Evolutionary conservation across 1,140 invertebrate genomes (phyloP).

Genomic region (Aleiodes sp.): DNA sequence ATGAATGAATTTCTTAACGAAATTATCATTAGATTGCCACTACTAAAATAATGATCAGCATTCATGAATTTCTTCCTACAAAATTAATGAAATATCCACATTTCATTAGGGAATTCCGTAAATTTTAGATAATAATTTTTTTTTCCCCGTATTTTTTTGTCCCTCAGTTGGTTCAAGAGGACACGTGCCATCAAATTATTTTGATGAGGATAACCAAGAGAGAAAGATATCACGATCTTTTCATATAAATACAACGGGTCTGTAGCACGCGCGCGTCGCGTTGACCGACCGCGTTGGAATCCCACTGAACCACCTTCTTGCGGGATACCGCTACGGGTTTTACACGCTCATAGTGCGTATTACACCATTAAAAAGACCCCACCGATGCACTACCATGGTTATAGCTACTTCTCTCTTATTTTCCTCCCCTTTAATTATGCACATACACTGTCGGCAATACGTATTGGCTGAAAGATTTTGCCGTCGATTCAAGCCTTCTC

Average conservation of each 20-base stretch:
- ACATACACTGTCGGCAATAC: constrained; percentile 11
- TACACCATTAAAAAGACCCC: constrained; percentile 24
- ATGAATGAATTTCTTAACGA: too few relatives aligned
- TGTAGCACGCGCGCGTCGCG: constrained; percentile 24
- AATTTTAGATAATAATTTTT: too few relatives aligned
- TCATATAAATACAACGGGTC: constrained; percentile 3
- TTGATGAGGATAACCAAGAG: neutral
- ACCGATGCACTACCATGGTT: constrained; percentile 19
- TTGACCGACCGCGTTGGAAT: constrained; percentile 34
- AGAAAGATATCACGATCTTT: constrained; percentile 24
- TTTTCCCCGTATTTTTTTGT: too few relatives aligned
- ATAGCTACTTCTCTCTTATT: constrained; percentile 6
- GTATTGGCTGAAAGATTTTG: constrained; percentile 10
- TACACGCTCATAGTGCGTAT: constrained; percentile 29
- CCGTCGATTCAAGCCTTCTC: neutral
- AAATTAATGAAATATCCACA: too few relatives aligned
- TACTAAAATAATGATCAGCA: too few relatives aligned
- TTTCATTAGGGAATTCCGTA: too few relatives aligned
- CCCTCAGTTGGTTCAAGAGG: neutral
- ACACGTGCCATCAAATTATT: constrained; percentile 6
- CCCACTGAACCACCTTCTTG: constrained; percentile 32
- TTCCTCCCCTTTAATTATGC: constrained; percentile 31
- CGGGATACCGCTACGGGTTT: constrained; percentile 33
- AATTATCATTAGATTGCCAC: too few relatives aligned
- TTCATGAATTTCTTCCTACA: too few relatives aligned